These are phyloP conservation scores for Mellilla xanthometata DNA, from an alignment of 2,888 invertebrate species.

Conservation along the genomic window DNA sequence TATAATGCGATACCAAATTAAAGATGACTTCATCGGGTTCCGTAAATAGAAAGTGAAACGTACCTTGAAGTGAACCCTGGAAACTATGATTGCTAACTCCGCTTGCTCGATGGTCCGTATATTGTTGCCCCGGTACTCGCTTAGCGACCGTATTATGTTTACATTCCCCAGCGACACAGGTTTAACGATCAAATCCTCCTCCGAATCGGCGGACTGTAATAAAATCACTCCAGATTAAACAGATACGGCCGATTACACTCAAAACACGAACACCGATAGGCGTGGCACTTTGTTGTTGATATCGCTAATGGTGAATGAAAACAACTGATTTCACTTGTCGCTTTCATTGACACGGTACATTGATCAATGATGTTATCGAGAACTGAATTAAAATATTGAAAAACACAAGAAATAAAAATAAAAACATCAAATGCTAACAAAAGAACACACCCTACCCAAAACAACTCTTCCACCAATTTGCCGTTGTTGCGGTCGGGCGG, in stretches of 20 bases:
- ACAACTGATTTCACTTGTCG: constrained; percentile 16
- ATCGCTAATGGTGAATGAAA: constrained; percentile 63
- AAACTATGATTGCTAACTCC: constrained; percentile 89
- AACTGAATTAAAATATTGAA: too few species aligned
- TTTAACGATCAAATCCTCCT: constrained; percentile 80
- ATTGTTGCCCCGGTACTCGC: constrained; percentile 83
- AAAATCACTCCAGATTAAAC: constrained; percentile 42
- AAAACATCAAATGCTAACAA: constrained; percentile 24
- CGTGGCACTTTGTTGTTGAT: constrained; percentile 60
- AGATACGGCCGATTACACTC: constrained; percentile 16
- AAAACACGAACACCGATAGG: constrained; percentile 46
- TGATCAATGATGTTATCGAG: too few species aligned
- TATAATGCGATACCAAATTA: constrained; percentile 22
- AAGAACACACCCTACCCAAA: constrained; percentile 42
- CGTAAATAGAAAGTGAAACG: constrained; percentile 36
- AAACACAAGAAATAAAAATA: not conserved
- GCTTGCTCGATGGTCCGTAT: constrained; percentile 86
- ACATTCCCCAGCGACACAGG: constrained; percentile 86
- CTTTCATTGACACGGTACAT: not conserved
- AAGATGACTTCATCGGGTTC: constrained; percentile 29
- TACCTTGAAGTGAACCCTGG: constrained; percentile 90
- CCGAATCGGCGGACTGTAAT: constrained; percentile 71
- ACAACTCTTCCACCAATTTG: constrained; percentile 15
- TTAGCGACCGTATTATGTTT: constrained; percentile 84
- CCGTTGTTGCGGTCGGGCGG: not conserved